Base-by-base conservation (phyloP, 2,888 invertebrate genomes). In the Lasioglossum lativentre region DNA sequence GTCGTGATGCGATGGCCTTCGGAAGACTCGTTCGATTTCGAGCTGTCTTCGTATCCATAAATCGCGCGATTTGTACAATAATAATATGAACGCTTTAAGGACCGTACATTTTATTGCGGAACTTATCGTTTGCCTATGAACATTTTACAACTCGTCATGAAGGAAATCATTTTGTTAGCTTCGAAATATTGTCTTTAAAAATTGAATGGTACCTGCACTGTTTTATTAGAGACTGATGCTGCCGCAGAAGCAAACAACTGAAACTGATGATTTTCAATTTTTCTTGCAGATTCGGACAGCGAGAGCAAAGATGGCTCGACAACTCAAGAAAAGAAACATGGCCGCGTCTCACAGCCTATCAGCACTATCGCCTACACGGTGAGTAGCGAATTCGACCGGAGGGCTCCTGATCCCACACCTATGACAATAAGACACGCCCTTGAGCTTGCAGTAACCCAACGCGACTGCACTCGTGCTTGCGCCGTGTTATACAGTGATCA, bases 291-390 rank as follows among this genome's bases (percentile, higher is more conserved):
- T 95, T 96, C 96, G 88, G 97, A 97, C 95, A 96, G 96, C 86
- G 96, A 96, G 89, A 97, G 95, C 92, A 95, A 95, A 88, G 95
- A 95, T 93, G 95, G 95, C 80, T 94, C 95, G 74, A 90, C 93
- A 70, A 82, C 93, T 47, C 95, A 95, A 86, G 95, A 97, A 95
- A 96, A 97, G 94, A 96, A 96, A 94, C 96, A 96, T 86, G 96
- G 96, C 80, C 95, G 95, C 79, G 91, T 94, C 71, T 94, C 96
- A 85, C 97, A 97, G 82, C 97, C 97, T 66, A 96, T 97, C 92
- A 97, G 97, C 95, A 98, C 98, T 92, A 97, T 97, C 95, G 96
- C 97, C 91, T 97, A 98, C 94, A 97, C 97, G 96, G 98, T 97
- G 95, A 96, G 96, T 95, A 68, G 68, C 40, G 40, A 72, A 75